These are phyloP conservation scores for Rhopalosiphum nymphaeae DNA, from an alignment of 2,888 invertebrate genomes.

Conservation along the genomic window DNA sequence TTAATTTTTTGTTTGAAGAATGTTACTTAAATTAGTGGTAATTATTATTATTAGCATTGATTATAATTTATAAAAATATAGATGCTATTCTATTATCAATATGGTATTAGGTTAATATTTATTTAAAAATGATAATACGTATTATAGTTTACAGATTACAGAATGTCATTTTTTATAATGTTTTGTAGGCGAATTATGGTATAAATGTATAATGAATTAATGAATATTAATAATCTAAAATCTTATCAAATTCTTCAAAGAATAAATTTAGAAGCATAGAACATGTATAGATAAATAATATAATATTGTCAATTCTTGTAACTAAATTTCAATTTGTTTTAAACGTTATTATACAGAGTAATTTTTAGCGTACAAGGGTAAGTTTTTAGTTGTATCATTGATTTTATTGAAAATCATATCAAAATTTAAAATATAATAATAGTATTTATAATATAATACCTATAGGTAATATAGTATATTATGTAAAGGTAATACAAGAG, in stretches of 20 bases:
- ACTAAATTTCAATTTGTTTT: background rate
- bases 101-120: background rate
- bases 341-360: background rate
- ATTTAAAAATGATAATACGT: background rate
- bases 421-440: background rate
- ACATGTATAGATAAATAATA: background rate
- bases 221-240: background rate
- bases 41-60: background rate
- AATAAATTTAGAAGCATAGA: background rate
- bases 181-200: background rate
- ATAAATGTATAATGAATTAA: background rate
- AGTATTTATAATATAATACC: background rate
- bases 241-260: too few species aligned
- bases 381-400: background rate
- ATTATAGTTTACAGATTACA: background rate
- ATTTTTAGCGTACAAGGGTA: background rate
- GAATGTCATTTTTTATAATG: background rate
- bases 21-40: background rate
- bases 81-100: too few species aligned
- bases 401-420: background rate
- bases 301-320: background rate
- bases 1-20: background rate
- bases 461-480: background rate
- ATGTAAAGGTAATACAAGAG: background rate
- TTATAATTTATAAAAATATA: too few species aligned